Conservation (phyloP, 2,797 vertebrate genomes). For the Alca torda region DNA sequence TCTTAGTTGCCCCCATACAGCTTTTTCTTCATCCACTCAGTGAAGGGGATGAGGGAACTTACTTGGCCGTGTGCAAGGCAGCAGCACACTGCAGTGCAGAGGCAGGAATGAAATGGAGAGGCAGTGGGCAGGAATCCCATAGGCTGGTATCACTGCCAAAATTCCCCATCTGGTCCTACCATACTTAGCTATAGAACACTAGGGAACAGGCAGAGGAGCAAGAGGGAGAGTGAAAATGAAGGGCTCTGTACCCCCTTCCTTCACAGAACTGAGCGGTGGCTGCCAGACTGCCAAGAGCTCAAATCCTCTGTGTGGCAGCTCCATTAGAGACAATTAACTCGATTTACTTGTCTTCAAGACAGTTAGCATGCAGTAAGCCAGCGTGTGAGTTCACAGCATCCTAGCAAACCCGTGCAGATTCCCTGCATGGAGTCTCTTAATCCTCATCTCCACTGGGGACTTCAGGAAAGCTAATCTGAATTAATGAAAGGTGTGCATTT, state of each 20-base stretch:
- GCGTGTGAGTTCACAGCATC: neutral
- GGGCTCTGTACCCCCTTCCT: slow-evolving; percentile 1
- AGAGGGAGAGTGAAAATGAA: slow-evolving; percentile 8
- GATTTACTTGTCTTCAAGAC: neutral
- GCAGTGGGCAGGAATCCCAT: neutral
- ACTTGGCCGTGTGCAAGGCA: neutral
- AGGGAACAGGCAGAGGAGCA: neutral
- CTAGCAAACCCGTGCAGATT: neutral
- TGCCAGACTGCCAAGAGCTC: neutral
- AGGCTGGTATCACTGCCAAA: neutral
- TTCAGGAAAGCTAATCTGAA: neutral
- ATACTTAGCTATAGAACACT: neutral
- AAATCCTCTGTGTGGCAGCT: neutral
- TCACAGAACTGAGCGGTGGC: neutral
- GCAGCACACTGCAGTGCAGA: neutral
- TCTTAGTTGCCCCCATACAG: neutral
- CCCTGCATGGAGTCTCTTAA: neutral
- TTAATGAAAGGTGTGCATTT: slow-evolving; percentile 52
- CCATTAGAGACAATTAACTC: neutral
- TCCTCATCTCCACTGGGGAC: neutral
- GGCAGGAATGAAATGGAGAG: neutral
- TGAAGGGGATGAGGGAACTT: neutral
- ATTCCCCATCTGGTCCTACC: slow-evolving; percentile 5
- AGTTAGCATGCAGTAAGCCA: neutral
- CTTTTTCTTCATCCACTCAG: neutral